phyloP scores from a whole-genome alignment of 92 coral and sea anemone genomes.

The Phenganax subtilis region DNA sequence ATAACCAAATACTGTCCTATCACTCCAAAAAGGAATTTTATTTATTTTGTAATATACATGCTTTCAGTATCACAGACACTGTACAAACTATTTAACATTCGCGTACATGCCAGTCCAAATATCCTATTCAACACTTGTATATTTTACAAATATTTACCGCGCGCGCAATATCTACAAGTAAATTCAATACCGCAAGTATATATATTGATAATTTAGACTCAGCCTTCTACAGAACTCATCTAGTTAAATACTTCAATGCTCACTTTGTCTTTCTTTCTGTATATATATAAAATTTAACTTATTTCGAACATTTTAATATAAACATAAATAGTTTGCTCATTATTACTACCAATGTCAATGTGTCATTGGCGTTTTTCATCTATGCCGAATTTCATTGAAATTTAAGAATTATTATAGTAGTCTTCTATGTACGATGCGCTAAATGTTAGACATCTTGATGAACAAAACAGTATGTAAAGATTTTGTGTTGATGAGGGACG shows the following conservation, averaged over 20 bases:
- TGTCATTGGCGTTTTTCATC: not conserved
- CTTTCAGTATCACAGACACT: conserved; percentile 40
- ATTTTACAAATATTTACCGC: conserved; percentile 36
- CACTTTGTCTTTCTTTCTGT: not conserved
- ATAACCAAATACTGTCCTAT: not conserved
- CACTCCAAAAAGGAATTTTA: conserved; percentile 37
- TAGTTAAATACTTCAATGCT: conserved; percentile 3
- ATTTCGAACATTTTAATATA: conserved; percentile 16
- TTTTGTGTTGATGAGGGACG: too few relatives aligned
- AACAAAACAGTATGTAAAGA: too few relatives aligned
- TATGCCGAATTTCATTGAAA: conserved; percentile 1
- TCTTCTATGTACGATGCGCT: not conserved
- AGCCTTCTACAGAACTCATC: not conserved
- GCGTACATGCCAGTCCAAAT: conserved; percentile 27
- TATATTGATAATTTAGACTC: not conserved
- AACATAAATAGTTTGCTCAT: conserved; percentile 9
- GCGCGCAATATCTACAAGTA: conserved; percentile 21
- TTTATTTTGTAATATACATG: conserved; percentile 9
- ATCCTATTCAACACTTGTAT: conserved; percentile 29
- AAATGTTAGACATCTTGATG: not conserved
- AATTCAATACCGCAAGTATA: conserved; percentile 1
- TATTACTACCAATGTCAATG: conserved; percentile 3
- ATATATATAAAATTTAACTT: conserved; percentile 1
- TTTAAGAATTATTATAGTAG: not conserved
- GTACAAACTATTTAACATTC: conserved; percentile 23